Base-by-base conservation (phyloP, 2,888 invertebrate species). In the Agriopis leucophaearia region DNA sequence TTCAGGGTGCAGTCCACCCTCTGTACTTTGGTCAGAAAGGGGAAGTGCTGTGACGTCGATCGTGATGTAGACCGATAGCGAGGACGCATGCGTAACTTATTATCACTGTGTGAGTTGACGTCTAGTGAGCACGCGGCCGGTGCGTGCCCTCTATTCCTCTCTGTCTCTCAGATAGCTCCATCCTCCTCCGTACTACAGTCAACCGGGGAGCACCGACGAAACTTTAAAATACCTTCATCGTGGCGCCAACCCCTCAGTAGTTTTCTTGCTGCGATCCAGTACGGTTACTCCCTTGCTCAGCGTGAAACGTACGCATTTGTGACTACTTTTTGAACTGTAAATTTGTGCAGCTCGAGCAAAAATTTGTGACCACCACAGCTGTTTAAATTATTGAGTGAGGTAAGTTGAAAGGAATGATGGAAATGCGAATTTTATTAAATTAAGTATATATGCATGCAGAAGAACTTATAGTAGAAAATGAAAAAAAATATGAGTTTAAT, bases 171-270 rank as follows among this genome's bases (percentile, higher is more conserved):
- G 72, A 82, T 90, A 85, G 78, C 76, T 80, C 69, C 81, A 76
- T 89, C 86, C 80, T 81, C 69, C 73, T 89, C 82, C 44, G 74
- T 60, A 71, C 78, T 73, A 74, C 71, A 73, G 73, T 71, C 72
- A 69, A 72, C 84, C 81, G 89, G 90, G 90, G 90, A 90, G 85
- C 84, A 85, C 87, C 83, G 83, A 81, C 81, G 79, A 88, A 87
- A 90, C 1, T 90, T 92, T 92, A 88, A 92, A 92, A 91, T 92
- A 93, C 87, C 86, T 84, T 79, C 80, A 79, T 77, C 81, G 83
- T 79, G 79, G 81, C 81, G 81, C 76, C 83, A 85, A 85, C 87
- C 86, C 86, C 86, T 90, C 92, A 94, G 93, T 94, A 79, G 86
- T 88, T 86, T 87, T 87, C 84, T 80, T 88, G 86, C 84, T 87